Conservation (phyloP, 2,888 invertebrate species). For the Netelia virgata region DNA sequence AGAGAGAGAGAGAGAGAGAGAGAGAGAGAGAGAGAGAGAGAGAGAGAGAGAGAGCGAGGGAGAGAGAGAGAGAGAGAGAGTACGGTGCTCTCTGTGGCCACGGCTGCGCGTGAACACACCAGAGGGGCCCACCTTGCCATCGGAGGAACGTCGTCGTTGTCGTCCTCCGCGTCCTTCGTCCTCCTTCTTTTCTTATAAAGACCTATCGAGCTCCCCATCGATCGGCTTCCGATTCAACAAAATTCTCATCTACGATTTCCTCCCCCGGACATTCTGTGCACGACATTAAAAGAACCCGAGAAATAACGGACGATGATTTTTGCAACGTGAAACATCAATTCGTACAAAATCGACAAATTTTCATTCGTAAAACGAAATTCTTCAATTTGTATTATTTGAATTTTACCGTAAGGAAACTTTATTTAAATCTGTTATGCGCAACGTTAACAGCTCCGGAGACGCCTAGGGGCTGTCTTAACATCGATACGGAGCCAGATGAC, state of each 20-base stretch:
- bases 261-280: not conserved
- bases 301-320: not conserved
- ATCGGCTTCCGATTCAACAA: slow-evolving; percentile 67
- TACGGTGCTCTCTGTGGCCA: slow-evolving; percentile 70
- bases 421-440: not conserved
- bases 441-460: too few species aligned
- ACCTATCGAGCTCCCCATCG: slow-evolving; percentile 74
- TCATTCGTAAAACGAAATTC: not conserved
- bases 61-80: slow-evolving; percentile 25
- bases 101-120: slow-evolving; percentile 71
- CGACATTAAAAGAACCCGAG: not conserved
- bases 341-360: not conserved
- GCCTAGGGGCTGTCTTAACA: too few species aligned
- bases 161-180: slow-evolving; percentile 69
- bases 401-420: not conserved
- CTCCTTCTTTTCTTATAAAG: slow-evolving; percentile 58
- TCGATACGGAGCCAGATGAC: not conserved
- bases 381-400: not conserved
- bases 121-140: slow-evolving; percentile 75
- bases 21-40: slow-evolving; percentile 72
- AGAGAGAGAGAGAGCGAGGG: slow-evolving; percentile 72
- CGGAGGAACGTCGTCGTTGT: slow-evolving; percentile 68
- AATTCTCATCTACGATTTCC: slow-evolving; percentile 1
- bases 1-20: slow-evolving; percentile 28
- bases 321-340: not conserved